Conservation (phyloP, 2,113 vertebrate genomes). For the Cololabis saira region DNA sequence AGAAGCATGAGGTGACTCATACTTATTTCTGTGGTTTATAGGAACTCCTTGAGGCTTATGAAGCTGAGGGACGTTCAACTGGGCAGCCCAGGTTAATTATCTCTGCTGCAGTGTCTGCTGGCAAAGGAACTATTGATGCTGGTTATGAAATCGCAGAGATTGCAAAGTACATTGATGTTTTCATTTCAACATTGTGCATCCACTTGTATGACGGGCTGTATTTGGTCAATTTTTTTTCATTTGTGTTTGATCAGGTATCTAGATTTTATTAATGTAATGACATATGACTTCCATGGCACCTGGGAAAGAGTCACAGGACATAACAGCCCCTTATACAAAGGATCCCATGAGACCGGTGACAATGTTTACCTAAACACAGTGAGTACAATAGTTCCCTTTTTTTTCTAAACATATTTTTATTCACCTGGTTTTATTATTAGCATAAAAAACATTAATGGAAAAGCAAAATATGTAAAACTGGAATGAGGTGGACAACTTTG, state of each 20-base stretch:
- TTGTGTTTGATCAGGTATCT: constrained; percentile 70
- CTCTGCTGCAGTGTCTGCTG: constrained; percentile 79
- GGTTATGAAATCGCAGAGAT: constrained; percentile 82
- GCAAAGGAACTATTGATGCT: constrained; percentile 66
- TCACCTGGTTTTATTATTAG: too few species aligned
- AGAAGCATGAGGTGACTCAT: not conserved
- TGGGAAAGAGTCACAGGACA: constrained; percentile 82
- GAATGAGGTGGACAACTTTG: too few species aligned
- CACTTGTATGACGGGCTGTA: not conserved
- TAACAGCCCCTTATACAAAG: constrained; percentile 80
- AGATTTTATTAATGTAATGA: constrained; percentile 86
- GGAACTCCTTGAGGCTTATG: constrained; percentile 80
- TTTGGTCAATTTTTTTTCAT: not conserved
- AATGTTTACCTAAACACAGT: constrained; percentile 73
- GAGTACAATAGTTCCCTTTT: constrained; percentile 35
- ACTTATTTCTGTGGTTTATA: constrained; percentile 36
- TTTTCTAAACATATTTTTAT: too few species aligned
- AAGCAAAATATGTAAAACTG: too few species aligned
- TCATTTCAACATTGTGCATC: not conserved
- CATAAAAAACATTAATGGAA: too few species aligned
- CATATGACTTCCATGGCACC: constrained; percentile 84
- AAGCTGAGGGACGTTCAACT: constrained; percentile 63
- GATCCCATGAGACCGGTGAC: constrained; percentile 59
- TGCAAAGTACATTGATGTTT: constrained; percentile 69
- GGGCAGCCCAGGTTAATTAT: constrained; percentile 71